Conservation (phyloP, 2,113 vertebrate species). For the Strix uralensis region DNA sequence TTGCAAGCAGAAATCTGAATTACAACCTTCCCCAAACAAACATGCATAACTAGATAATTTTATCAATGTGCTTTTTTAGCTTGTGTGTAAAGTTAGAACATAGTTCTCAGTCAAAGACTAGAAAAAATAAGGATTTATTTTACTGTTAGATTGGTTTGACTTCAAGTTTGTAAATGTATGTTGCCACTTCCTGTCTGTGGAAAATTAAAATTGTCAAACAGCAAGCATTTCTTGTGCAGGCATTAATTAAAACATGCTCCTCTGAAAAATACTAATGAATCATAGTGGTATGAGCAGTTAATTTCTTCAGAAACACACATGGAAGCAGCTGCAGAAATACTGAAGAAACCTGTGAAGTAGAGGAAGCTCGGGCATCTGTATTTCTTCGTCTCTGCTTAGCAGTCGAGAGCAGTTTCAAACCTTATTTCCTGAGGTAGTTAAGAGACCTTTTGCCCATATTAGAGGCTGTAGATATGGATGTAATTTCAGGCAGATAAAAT, state of each 20-base stretch:
- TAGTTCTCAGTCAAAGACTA: background rate
- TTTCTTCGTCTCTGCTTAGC: background rate
- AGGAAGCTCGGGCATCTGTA: background rate
- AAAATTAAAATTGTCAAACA: background rate
- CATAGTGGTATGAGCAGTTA: background rate
- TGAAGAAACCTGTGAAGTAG: background rate
- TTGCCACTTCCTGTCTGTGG: background rate
- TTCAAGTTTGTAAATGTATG: background rate
- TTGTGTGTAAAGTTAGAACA: background rate
- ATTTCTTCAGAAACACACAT: background rate
- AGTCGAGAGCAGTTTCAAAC: background rate
- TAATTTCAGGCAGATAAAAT: background rate
- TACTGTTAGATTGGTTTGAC: background rate
- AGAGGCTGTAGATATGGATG: background rate
- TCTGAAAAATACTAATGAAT: background rate
- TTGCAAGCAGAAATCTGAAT: background rate
- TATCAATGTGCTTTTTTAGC: background rate
- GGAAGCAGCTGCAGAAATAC: background rate
- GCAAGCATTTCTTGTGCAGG: background rate
- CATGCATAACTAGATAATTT: background rate
- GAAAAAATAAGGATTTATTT: background rate
- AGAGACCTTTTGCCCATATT: background rate
- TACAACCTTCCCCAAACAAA: background rate
- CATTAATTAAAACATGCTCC: background rate
- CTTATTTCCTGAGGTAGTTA: background rate